phyloP scores from a whole-genome alignment of 2,888 invertebrate species.

The Drosophila meridionalis region DNA sequence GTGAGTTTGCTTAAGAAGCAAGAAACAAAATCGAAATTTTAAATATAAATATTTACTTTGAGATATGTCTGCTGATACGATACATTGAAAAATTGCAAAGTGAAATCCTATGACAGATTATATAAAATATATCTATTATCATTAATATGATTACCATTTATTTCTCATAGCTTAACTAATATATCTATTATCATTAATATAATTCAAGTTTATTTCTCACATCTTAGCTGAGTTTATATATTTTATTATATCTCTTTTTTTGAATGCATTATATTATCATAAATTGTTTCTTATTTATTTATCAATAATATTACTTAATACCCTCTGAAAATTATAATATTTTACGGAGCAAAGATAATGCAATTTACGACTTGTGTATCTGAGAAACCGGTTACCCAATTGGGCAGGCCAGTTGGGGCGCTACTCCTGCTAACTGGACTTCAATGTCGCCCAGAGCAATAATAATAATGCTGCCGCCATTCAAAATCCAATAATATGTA shows the following conservation, averaged over 20 bases:
- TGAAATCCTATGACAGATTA: too few species aligned
- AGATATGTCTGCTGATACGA: too few species aligned
- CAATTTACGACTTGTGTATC: constrained; percentile 27
- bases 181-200: neutral
- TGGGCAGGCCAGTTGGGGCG: neutral
- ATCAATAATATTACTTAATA: neutral
- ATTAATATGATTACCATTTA: too few species aligned
- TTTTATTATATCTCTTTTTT: too few species aligned
- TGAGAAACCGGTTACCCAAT: constrained; percentile 35
- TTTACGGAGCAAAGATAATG: constrained; percentile 25
- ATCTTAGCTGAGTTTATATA: too few species aligned
- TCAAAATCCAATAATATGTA: constrained; percentile 45
- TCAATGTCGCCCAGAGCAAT: constrained; percentile 49
- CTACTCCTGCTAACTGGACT: constrained; percentile 11
- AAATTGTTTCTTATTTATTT: neutral
- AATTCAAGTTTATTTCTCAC: neutral
- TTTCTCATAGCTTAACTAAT: too few species aligned
- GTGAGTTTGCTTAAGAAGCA: neutral
- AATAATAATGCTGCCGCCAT: constrained; percentile 53
- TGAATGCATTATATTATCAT: too few species aligned
- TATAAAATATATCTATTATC: too few species aligned
- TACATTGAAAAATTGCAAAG: too few species aligned
- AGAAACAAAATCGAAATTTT: neutral
- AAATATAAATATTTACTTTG: too few species aligned
- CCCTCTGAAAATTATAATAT: neutral